Evolutionary conservation across 2,113 vertebrate genomes (phyloP).

Genomic region (Meriones unguiculatus): DNA sequence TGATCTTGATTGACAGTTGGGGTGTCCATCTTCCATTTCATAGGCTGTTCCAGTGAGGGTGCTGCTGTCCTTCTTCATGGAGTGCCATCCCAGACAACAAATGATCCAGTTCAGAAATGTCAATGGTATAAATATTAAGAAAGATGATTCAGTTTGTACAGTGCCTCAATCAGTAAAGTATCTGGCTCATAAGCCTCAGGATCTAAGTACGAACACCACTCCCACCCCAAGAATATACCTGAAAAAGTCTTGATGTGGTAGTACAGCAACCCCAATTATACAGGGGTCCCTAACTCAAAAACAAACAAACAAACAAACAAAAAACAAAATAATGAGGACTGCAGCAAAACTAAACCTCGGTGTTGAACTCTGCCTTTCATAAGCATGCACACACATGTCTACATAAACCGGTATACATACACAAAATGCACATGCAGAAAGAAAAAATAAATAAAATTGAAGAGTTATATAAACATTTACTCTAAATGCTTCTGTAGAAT

Average conservation of each 20-base stretch:
- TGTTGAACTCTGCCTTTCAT: not conserved
- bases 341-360: not conserved
- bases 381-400: too few species aligned
- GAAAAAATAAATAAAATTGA: not conserved
- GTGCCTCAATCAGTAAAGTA: rapidly evolving
- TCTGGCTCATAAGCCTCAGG: too few species aligned
- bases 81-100: not conserved
- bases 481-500: not conserved
- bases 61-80: not conserved
- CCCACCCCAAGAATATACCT: too few species aligned
- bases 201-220: not conserved
- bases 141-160: not conserved
- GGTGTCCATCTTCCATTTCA: not conserved
- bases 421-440: not conserved
- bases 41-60: not conserved
- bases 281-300: too few species aligned
- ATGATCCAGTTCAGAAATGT: not conserved
- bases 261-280: too few species aligned
- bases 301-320: too few species aligned
- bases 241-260: not conserved
- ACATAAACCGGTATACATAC: not conserved
- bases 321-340: too few species aligned
- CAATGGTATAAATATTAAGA: not conserved
- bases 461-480: not conserved
- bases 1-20: not conserved